Percentiles rank a stretch among this genome's conserved stretches.
Evolutionary conservation across 2,888 invertebrate genomes (phyloP).

Genomic region (Zelleria hepariella): DNA sequence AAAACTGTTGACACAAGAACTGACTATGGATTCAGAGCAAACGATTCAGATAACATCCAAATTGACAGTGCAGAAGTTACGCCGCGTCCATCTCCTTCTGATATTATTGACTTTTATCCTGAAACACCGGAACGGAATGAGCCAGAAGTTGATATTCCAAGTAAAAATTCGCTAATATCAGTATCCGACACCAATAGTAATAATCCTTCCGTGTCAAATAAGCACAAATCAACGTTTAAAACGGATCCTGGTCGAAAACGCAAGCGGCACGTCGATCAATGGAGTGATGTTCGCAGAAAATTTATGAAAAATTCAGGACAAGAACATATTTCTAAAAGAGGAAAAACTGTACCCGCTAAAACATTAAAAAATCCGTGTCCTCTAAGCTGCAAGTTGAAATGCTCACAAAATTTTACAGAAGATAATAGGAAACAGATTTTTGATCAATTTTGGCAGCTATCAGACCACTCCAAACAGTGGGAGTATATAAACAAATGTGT

Average conservation of each 20-base stretch:
- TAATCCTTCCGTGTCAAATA: not conserved
- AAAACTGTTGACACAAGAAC: not conserved
- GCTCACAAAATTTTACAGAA: constrained; percentile 7
- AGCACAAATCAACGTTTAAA: constrained; percentile 6
- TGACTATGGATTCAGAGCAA: not conserved
- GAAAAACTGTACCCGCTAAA: not conserved
- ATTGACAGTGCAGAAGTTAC: too few relatives aligned
- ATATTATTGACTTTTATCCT: not conserved
- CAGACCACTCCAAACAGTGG: constrained; percentile 9
- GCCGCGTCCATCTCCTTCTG: too few relatives aligned
- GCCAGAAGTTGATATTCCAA: not conserved
- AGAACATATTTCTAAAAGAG: constrained; percentile 2
- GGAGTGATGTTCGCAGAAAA: constrained; percentile 10
- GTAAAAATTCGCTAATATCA: not conserved
- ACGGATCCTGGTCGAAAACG: constrained; percentile 9
- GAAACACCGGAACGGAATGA: not conserved
- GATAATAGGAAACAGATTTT: constrained; percentile 9
- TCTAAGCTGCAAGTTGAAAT: constrained; percentile 3
- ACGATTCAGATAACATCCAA: too few relatives aligned
- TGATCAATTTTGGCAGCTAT: constrained; percentile 9
- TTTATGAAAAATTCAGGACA: constrained; percentile 9
- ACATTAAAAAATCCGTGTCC: not conserved
- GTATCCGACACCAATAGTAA: not conserved
- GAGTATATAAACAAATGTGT: constrained; percentile 7
- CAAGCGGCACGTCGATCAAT: constrained; percentile 6